These are phyloP conservation scores for Nineta flava DNA, from an alignment of 2,888 invertebrate genomes.

Conservation along the genomic window DNA sequence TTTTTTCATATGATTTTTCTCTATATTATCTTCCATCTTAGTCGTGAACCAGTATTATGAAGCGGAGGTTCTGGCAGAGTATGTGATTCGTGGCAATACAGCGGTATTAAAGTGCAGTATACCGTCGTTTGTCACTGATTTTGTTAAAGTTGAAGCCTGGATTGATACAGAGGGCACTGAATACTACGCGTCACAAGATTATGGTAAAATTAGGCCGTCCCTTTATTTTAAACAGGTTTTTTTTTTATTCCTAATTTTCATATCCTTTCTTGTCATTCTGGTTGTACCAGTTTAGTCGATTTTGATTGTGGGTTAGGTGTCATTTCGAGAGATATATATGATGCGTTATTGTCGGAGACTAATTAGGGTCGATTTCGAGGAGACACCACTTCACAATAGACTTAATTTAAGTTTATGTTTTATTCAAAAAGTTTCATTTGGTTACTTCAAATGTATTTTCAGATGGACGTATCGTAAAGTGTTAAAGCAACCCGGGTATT, in stretches of 20 bases:
- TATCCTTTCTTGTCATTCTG: no score
- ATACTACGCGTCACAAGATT: constrained; percentile 52
- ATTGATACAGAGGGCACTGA: constrained; percentile 45
- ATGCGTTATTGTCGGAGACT: no score
- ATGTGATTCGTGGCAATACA: constrained; percentile 56
- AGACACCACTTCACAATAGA: no score
- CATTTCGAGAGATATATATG: no score
- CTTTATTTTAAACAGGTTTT: constrained; percentile 5
- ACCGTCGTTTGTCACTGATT: constrained; percentile 59
- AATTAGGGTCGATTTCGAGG: no score
- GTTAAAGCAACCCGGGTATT: no score
- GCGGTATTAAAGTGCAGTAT: constrained; percentile 58
- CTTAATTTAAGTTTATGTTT: no score
- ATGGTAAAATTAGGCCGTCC: constrained; percentile 39
- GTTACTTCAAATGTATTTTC: no score
- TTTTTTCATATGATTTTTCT: not conserved
- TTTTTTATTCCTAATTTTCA: constrained; percentile 15
- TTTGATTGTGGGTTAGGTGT: no score
- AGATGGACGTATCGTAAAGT: no score
- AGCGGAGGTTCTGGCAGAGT: constrained; percentile 52
- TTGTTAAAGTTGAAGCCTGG: constrained; percentile 63
- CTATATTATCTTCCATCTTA: constrained; percentile 22
- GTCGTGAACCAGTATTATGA: constrained; percentile 68
- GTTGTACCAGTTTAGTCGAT: no score
- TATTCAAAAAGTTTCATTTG: no score